These are phyloP conservation scores for Eubucco bourcierii DNA, from an alignment of 2,113 vertebrate genomes.

Conservation along the genomic window DNA sequence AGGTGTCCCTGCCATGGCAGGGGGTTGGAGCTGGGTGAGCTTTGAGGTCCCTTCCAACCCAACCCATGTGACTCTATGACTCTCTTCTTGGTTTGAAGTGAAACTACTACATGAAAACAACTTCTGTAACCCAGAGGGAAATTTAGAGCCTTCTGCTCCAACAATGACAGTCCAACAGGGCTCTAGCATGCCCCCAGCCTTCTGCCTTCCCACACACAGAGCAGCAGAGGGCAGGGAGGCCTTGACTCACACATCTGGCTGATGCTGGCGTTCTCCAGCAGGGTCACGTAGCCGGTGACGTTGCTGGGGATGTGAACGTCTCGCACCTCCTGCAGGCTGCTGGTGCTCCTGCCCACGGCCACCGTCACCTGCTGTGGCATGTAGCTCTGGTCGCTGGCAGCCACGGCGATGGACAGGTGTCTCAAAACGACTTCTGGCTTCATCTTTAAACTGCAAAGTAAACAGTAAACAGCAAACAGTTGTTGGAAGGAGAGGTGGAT, in stretches of 20 bases:
- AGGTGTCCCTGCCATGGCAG: too few species aligned
- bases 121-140: neutral
- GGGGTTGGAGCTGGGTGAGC: too few species aligned
- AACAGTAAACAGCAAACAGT: neutral
- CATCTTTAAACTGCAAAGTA: conserved; percentile 88
- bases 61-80: too few species aligned
- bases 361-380: conserved; percentile 98
- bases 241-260: conserved; percentile 91
- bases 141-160: neutral
- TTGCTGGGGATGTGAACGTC: conserved; percentile 97
- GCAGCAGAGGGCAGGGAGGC: neutral
- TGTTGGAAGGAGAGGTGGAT: neutral
- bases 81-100: neutral
- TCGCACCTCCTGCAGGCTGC: conserved; percentile 90
- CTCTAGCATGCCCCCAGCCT: neutral
- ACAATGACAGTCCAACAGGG: neutral
- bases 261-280: conserved; percentile 96
- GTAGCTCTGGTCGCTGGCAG: conserved; percentile 94
- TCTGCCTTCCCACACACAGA: neutral
- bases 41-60: too few species aligned
- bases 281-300: conserved; percentile 92
- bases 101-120: neutral
- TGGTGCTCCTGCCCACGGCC: conserved; percentile 88
- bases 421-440: conserved; percentile 93
- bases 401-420: conserved; percentile 91